Percentiles rank a stretch among this genome's conserved stretches.
phyloP scores from a whole-genome alignment of 1,140 invertebrate species.

The Aricia agestis region DNA sequence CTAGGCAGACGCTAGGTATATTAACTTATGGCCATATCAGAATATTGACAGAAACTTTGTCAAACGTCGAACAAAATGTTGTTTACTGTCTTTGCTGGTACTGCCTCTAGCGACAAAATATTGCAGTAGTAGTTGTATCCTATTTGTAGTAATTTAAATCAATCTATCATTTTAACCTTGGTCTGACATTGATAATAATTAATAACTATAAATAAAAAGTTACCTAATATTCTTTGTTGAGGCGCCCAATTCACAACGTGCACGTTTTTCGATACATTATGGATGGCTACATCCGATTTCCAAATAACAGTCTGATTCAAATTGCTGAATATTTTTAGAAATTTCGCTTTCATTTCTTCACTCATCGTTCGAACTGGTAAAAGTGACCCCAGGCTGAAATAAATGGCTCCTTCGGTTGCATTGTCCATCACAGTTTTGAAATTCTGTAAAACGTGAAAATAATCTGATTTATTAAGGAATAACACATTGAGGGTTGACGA shows the following conservation, averaged over 20 bases:
- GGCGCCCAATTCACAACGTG: constrained; percentile 79
- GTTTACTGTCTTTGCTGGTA: no score
- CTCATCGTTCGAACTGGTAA: constrained; percentile 60
- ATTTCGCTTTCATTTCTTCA: constrained; percentile 35
- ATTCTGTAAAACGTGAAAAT: constrained; percentile 1
- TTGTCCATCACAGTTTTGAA: constrained; percentile 69
- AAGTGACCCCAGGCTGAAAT: constrained; percentile 76
- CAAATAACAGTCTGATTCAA: constrained; percentile 73
- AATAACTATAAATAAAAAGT: constrained; percentile 13
- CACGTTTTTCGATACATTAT: constrained; percentile 75
- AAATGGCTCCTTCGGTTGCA: constrained; percentile 70
- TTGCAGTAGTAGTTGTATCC: no score
- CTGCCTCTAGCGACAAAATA: no score
- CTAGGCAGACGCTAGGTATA: no score
- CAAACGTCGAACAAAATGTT: no score
- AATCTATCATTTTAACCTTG: not conserved
- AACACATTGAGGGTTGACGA: no score
- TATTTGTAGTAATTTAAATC: no score
- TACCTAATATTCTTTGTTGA: constrained; percentile 78
- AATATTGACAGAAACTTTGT: no score
- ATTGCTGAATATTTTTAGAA: constrained; percentile 65
- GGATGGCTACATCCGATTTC: constrained; percentile 73
- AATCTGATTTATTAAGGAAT: not conserved
- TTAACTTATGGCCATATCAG: no score
- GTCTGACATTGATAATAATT: not conserved